Evolutionary conservation across 2,113 vertebrate genomes (phyloP), one percentile per base, ranked within the genome.

Genomic region (Rallus limicola): DNA sequence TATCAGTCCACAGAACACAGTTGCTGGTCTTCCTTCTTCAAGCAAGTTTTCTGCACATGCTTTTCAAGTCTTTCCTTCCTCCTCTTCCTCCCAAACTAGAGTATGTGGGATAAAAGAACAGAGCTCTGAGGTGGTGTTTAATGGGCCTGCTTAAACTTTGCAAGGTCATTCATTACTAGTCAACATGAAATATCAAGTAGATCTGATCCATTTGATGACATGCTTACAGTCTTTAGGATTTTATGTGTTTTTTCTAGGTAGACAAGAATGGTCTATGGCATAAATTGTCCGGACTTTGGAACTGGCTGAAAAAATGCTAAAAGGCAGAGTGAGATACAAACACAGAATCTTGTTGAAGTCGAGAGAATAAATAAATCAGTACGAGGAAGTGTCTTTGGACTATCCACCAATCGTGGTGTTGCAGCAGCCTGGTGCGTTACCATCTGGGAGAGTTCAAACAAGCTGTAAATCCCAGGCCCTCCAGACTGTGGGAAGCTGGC

Each of bases 301-400:
- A 40, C 4, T 16, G 25, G 8, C 31, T 84, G 42, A 50, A 81
- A n/a, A 88, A 86, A 78, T 13, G 6, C 26, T 42, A 56, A 53
- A 53, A 16, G 86, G 33, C 19, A 58, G 20, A 70, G 20, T 84
- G 67, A 92, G 31, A 81, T 15, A 44, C 63, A 93, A 78, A 88
- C 55, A 77, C 13, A 67, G 55, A 85, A 56, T 50, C 53, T n/a
- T 70, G 50, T 53, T 89, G 90, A 75, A 86, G 75, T 29, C 92
- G 82, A 97, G 86, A 87, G 79, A 94, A 97, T 72, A 97, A 96
- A 97, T 90, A 96, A 97, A 97, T 97, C 91, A 94, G 64, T 72
- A 33, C 44, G 75, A 97, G 82, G 89, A 97, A 97, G 88, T 89
- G 82, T 36, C 62, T 92, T 95, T 96, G 92, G 97, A 97, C 52